These are phyloP conservation scores for Catharus fuscescens DNA, from an alignment of 2,113 vertebrate species.

Conservation along the genomic window DNA sequence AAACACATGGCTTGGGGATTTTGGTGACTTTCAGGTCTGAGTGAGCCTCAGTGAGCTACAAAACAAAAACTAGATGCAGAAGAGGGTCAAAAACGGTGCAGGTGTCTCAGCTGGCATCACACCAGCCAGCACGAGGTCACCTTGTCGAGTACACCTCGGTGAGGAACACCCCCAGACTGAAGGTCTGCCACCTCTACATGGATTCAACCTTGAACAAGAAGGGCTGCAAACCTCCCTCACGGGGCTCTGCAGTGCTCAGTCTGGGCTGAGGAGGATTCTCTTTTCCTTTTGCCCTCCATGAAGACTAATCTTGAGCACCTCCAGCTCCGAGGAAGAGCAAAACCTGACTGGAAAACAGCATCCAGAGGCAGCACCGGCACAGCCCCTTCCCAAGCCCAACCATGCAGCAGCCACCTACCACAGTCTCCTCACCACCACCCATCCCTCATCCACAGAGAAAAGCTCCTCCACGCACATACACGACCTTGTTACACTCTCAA, in stretches of 20 bases:
- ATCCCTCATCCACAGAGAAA: background rate
- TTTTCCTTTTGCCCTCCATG: background rate
- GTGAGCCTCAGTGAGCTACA: background rate
- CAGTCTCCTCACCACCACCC: background rate
- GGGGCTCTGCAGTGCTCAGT: background rate
- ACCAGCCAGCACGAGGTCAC: background rate
- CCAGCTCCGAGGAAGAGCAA: background rate
- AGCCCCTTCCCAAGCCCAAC: background rate
- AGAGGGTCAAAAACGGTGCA: background rate
- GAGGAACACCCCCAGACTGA: background rate
- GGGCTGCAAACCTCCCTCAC: background rate
- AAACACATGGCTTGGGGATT: fast-evolving
- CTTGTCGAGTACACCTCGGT: fast-evolving
- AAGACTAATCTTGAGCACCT: background rate
- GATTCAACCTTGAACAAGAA: background rate
- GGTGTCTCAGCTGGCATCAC: fast-evolving
- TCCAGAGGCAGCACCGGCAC: background rate
- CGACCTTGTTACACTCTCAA: fast-evolving
- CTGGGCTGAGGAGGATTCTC: background rate
- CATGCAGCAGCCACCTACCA: fast-evolving
- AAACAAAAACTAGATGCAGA: background rate
- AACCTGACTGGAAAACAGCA: background rate
- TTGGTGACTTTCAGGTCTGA: background rate
- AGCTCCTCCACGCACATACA: background rate
- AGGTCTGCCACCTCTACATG: background rate